phyloP scores from a whole-genome alignment of 2,797 vertebrate genomes.

The Anas capensis region DNA sequence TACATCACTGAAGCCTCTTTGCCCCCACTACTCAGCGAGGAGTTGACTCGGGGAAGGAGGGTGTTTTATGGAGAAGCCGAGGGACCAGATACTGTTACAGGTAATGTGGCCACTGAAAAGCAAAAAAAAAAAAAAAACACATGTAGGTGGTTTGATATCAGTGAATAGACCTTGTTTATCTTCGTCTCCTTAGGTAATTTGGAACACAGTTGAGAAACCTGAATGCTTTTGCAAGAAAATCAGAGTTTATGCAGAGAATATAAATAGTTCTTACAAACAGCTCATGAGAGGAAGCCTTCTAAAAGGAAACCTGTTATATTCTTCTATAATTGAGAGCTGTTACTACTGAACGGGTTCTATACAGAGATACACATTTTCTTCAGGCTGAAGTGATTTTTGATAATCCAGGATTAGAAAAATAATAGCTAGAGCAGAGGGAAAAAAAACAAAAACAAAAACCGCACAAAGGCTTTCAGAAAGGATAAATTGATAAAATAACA shows the following conservation, averaged over 20 bases:
- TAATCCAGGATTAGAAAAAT: constrained; percentile 34
- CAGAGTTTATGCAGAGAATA: background rate
- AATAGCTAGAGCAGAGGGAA: background rate
- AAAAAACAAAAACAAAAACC: background rate
- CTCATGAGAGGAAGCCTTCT: background rate
- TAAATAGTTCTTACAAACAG: background rate
- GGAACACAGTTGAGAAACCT: background rate
- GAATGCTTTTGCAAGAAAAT: background rate
- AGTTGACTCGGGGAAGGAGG: background rate
- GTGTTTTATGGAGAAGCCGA: background rate
- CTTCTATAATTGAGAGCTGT: background rate
- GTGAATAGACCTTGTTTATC: background rate
- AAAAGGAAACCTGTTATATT: background rate
- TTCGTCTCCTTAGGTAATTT: background rate
- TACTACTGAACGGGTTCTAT: background rate
- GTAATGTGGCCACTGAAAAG: background rate
- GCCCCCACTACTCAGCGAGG: accelerated
- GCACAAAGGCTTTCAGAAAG: background rate
- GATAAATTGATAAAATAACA: constrained; percentile 15
- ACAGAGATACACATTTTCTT: background rate
- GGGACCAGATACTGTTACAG: background rate
- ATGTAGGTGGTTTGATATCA: background rate
- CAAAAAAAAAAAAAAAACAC: background rate
- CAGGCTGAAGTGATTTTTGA: background rate
- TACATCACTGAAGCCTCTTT: accelerated